These are phyloP conservation scores for Periophthalmus modestus DNA, from an alignment of 2,113 vertebrate species.

Conservation along the genomic window DNA sequence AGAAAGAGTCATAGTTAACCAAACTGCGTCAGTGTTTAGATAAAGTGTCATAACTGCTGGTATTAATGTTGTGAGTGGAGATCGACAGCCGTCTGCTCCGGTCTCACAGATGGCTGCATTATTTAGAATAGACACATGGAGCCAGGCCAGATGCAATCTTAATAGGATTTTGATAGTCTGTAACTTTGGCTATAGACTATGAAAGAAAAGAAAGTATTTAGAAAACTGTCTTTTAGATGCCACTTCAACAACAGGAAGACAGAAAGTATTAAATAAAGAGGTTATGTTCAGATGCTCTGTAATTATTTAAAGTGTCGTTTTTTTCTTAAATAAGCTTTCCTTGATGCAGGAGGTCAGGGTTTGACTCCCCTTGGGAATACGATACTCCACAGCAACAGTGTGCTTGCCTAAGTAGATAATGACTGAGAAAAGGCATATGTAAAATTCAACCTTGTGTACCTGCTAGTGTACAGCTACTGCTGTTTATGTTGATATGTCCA, in stretches of 20 bases:
- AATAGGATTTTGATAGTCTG: conserved; percentile 74
- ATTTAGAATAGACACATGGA: conserved; percentile 72
- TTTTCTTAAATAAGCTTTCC: no score
- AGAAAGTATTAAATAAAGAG: neutral
- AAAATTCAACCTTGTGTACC: neutral
- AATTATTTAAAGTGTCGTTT: neutral
- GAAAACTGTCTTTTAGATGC: neutral
- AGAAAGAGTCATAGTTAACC: conserved; percentile 2
- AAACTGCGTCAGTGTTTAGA: neutral
- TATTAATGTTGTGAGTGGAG: conserved; percentile 20
- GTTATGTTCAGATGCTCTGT: neutral
- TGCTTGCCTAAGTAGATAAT: neutral
- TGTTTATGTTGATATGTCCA: no score
- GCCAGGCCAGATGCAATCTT: conserved; percentile 63
- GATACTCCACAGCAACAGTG: neutral
- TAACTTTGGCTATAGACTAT: conserved; percentile 63
- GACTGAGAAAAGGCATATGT: neutral
- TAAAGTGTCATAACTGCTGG: neutral
- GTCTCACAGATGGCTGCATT: conserved; percentile 75
- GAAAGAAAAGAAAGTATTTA: conserved; percentile 44
- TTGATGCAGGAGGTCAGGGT: neutral
- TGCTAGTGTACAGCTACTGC: no score
- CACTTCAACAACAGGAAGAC: neutral
- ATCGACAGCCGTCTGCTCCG: conserved; percentile 63
- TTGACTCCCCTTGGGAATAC: neutral